Percentiles rank a stretch among this genome's conserved stretches.
These are phyloP conservation scores for Exephanes ischioxanthus DNA, from an alignment of 2,888 invertebrate genomes.

Conservation along the genomic window DNA sequence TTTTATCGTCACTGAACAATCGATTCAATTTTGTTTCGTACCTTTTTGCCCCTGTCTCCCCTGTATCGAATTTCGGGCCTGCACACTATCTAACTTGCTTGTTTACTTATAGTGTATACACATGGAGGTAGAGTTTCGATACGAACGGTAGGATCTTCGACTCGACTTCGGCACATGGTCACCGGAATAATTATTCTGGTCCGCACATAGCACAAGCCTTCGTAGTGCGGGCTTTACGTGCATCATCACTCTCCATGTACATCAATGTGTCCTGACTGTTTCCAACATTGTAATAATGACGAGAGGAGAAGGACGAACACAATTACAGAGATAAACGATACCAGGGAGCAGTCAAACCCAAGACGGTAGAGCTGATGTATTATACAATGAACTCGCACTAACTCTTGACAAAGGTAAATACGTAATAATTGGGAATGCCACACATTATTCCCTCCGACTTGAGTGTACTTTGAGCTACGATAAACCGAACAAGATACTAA, in stretches of 20 bases:
- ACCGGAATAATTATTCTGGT: conserved; percentile 35
- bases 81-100: background rate
- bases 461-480: background rate
- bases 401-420: conserved; percentile 5
- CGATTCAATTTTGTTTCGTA: too few species aligned
- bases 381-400: background rate
- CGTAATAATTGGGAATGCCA: background rate
- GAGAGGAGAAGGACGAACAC: background rate
- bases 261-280: background rate
- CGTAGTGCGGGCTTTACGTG: background rate
- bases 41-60: too few species aligned
- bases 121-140: conserved; percentile 1
- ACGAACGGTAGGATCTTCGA: conserved; percentile 41
- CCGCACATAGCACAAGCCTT: conserved; percentile 23
- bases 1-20: too few species aligned
- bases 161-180: conserved; percentile 4
- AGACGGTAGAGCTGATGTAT: background rate
- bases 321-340: conserved; percentile 43
- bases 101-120: background rate
- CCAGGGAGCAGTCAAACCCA: conserved; percentile 21
- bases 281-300: conserved; percentile 51
- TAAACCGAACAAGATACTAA: background rate
- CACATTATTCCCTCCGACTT: background rate
- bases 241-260: background rate
- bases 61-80: conserved; percentile 1